phyloP scores from a whole-genome alignment of 1,140 invertebrate species.

The Babylonia areolata region DNA sequence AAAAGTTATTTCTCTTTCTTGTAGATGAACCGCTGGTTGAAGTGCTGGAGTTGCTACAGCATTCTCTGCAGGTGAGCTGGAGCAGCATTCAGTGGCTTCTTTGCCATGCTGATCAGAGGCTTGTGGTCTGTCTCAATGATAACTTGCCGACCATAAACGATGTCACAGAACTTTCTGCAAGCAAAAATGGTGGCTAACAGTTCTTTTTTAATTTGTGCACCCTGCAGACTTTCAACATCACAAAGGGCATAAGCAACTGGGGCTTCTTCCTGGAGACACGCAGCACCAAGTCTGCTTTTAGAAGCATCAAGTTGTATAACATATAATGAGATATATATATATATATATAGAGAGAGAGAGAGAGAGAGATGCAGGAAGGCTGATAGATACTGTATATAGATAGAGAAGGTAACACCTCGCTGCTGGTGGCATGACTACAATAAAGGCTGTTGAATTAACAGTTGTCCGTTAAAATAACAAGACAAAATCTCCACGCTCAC shows the following conservation, averaged over 20 bases:
- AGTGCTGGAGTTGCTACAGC: slow-evolving; percentile 38
- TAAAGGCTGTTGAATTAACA: too few species aligned
- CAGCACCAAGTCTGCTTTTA: too few species aligned
- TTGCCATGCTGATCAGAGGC: slow-evolving; percentile 40
- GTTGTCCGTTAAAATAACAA: too few species aligned
- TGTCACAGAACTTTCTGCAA: slow-evolving; percentile 77
- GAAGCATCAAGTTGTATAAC: too few species aligned
- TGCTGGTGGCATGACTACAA: too few species aligned
- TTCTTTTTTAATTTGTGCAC: slow-evolving; percentile 77
- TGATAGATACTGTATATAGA: too few species aligned
- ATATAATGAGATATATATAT: too few species aligned
- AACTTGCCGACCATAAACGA: slow-evolving; percentile 65
- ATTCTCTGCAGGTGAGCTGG: slow-evolving; percentile 48
- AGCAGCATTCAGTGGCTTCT: slow-evolving; percentile 24
- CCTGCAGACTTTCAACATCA: slow-evolving; percentile 75
- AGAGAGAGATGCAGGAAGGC: too few species aligned
- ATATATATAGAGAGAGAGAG: too few species aligned
- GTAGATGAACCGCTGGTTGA: slow-evolving; percentile 57
- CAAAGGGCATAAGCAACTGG: slow-evolving; percentile 72
- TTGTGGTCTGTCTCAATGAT: slow-evolving; percentile 51
- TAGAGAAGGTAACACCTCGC: too few species aligned
- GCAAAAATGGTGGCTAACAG: slow-evolving; percentile 77
- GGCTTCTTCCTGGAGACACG: too few species aligned
- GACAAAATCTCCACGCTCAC: too few species aligned
- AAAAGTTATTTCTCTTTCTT: slow-evolving; percentile 42